Base-by-base conservation (phyloP, 2,113 vertebrate genomes). In the Cebus imitator region DNA sequence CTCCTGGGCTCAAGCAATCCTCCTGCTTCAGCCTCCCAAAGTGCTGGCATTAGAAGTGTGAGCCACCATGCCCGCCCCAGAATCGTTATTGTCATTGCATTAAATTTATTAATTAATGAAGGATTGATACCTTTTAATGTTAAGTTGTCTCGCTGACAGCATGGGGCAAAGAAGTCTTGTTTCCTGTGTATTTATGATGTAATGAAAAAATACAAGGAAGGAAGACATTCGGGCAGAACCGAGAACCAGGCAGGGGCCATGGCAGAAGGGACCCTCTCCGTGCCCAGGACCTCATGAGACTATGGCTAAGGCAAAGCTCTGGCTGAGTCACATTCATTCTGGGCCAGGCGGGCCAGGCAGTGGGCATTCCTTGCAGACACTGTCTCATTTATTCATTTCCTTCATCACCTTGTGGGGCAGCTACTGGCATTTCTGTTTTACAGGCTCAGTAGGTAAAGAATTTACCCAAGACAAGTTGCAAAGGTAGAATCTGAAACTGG, bases 71-170 rank as follows among this genome's bases (percentile, higher is more conserved):
- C 61, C 25, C 0, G 12, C 27, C 61, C 23, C 78, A 37, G 8
- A 27, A 78, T 82, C 11, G 48, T 87, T 76, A 83, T 14, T 87
- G 52, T 73, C 30, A 85, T 76, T 23, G 5, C 35, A n/a, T 61
- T 64, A 6, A 73, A 57, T 72, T 40, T 37, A 43, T 43, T 64
- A 48, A 66, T 76, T 73, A 73, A 66, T 76, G 20, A 95, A 43
- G 40, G 35, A 87, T 35, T 93, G 75, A 18, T 40, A 23, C 68
- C 58, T 95, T 95, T 91, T 79, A 21, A 73, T 89, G 64, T 23
- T 64, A 94, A 32, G 14, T 35, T 81, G 61, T 40, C 40, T 40
- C n/a, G 14, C 30, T 37, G 66, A 70, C 50, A 90, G 27, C 61
- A 57, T 32, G 57, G 66, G 79, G 45, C 8, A 96, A 85, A 52